phyloP scores from a whole-genome alignment of 1,140 invertebrate species.

The Hypothenemus hampei region DNA sequence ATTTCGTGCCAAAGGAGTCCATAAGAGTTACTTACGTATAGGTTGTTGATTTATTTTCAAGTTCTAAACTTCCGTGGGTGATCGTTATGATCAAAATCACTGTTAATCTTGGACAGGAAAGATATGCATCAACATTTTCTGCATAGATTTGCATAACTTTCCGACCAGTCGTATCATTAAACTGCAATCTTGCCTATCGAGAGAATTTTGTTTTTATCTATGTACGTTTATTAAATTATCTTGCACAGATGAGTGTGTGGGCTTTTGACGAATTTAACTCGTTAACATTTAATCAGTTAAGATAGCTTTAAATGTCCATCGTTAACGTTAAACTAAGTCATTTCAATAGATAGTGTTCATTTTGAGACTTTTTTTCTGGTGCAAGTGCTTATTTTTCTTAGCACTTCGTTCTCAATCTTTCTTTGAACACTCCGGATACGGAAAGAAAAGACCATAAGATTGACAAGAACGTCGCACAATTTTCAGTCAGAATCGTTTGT shows the following conservation, averaged over 20 bases:
- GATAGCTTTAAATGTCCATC: neutral
- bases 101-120: conserved; percentile 1
- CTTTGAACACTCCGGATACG: conserved; percentile 8
- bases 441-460: conserved; percentile 12
- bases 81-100: conserved; percentile 5
- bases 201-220: neutral
- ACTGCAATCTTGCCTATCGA: neutral
- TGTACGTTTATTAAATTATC: conserved; percentile 15
- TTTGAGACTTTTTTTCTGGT: no score
- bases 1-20: neutral
- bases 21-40: neutral
- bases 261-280: neutral
- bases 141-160: conserved; percentile 6
- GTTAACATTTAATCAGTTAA: neutral
- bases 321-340: neutral
- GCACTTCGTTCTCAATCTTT: conserved; percentile 4
- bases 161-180: conserved; percentile 2
- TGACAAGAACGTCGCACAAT: conserved; percentile 19
- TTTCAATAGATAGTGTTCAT: no score
- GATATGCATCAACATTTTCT: conserved; percentile 14
- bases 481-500: conserved; percentile 19
- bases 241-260: conserved; percentile 1
- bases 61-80: conserved; percentile 5
- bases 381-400: no score
- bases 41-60: neutral